Evolutionary conservation across 2,888 invertebrate genomes (phyloP).

Genomic region (Pasiphila rectangulata): DNA sequence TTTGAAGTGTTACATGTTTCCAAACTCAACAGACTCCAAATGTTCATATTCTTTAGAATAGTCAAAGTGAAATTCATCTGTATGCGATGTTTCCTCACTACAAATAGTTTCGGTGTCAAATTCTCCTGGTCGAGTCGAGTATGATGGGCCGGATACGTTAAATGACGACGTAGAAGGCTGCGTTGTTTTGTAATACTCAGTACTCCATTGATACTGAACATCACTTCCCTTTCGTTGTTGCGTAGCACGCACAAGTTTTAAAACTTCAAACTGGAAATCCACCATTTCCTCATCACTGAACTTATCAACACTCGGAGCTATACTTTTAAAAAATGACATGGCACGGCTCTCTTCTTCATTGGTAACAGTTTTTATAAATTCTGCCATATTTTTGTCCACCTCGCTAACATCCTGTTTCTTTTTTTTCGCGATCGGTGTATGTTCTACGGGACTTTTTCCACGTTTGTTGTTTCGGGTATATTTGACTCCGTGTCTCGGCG

Average conservation of each 20-base stretch:
- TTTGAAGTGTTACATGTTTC: not conserved
- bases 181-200: not conserved
- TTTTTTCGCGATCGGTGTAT: not conserved
- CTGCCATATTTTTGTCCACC: not conserved
- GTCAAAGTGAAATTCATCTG: too few species aligned
- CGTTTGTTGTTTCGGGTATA: too few species aligned
- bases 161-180: too few species aligned
- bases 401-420: not conserved
- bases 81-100: too few species aligned
- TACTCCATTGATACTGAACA: not conserved
- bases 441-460: not conserved
- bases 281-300: conserved; percentile 2
- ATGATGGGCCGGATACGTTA: too few species aligned
- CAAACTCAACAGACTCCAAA: too few species aligned
- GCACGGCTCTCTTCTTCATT: not conserved
- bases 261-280: conserved; percentile 1
- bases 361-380: not conserved
- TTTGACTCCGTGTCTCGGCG: not conserved
- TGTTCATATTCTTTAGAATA: too few species aligned
- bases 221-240: conserved; percentile 1
- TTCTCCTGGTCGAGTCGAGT: too few species aligned
- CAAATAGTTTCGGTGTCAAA: too few species aligned
- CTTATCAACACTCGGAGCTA: conserved; percentile 1
- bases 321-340: not conserved
- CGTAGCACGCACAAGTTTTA: not conserved